Base-by-base conservation (phyloP, 2,113 vertebrate species). In the Lethenteron camtschaticum region DNA sequence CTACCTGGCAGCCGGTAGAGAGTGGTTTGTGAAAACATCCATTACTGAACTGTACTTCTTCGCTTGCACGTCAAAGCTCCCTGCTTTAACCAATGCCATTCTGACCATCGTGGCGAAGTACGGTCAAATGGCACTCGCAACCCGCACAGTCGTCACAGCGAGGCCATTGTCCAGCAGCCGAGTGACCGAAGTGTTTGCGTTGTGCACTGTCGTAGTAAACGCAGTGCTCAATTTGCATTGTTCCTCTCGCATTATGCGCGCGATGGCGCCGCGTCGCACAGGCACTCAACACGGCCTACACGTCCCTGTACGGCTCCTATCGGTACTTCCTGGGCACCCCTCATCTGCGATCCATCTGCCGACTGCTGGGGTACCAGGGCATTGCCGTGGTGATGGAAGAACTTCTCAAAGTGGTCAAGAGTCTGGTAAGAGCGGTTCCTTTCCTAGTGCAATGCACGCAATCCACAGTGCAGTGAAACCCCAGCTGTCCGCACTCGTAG, bases 351-450 rank as follows among this genome's bases (percentile, higher is more conserved):
- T 83, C 85, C 68, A 85, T 89, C 76, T 89, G 87, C 76, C 77
- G 86, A 70, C 84, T 88, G 58, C 79, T 89, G 3, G 86, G 86
- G 13, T 89, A 89, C 73, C 87, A 89, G 76, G 87, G 87, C 18
- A 88, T 88, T 11, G 87, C 87, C 1, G 87, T 89, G 66, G 87
- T 89, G 72, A 89, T 89, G 87, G 87, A 89, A 57, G 87, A 89
- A 72, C 73, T 89, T 73, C 79, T 89, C 73, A 89, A 89, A 77
- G 86, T 89, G 3, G 86, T 89, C 72, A 89, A 89, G 78, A 89
- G 86, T 75, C 77, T 89, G 84, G 87, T 89, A 80, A 70, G 81
- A 41, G 41, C 6, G 41, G 41, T 41, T 41, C 41, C 41, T 41
- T 41, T 41, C 41, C 41, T 41, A 41, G 41, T 41, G 41, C 41